Evolutionary conservation across 2,113 vertebrate species (phyloP).

Genomic region (Nymphicus hollandicus): DNA sequence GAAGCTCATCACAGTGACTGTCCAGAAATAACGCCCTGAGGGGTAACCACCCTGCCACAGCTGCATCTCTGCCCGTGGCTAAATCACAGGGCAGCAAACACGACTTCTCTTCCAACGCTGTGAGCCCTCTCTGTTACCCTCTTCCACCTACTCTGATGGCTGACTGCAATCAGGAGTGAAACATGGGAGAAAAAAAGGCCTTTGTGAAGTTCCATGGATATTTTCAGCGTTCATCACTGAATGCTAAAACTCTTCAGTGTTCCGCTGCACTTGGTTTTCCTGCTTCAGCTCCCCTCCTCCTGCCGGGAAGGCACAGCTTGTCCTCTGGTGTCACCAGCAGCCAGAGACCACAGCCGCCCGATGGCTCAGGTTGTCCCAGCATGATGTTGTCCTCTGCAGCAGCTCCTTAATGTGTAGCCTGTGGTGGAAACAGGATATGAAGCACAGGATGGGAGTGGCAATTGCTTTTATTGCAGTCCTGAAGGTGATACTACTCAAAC

Average conservation of each 20-base stretch:
- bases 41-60: background rate
- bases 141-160: background rate
- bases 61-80: background rate
- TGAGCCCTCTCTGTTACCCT: background rate
- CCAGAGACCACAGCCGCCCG: background rate
- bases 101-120: rapidly evolving
- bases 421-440: constrained; percentile 63
- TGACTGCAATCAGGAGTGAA: background rate
- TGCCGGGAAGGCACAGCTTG: rapidly evolving
- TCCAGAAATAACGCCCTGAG: background rate
- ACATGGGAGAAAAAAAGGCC: background rate
- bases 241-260: background rate
- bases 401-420: background rate
- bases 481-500: background rate
- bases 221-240: background rate
- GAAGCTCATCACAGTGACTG: background rate
- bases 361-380: background rate
- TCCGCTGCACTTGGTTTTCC: rapidly evolving
- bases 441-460: constrained; percentile 61
- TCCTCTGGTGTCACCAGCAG: background rate
- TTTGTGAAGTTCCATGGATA: rapidly evolving
- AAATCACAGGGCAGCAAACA: background rate
- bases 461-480: background rate
- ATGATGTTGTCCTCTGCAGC: background rate
- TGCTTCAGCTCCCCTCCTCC: background rate